Evolutionary conservation across 2,888 invertebrate species (phyloP).

Genomic region (Theretra japonica): DNA sequence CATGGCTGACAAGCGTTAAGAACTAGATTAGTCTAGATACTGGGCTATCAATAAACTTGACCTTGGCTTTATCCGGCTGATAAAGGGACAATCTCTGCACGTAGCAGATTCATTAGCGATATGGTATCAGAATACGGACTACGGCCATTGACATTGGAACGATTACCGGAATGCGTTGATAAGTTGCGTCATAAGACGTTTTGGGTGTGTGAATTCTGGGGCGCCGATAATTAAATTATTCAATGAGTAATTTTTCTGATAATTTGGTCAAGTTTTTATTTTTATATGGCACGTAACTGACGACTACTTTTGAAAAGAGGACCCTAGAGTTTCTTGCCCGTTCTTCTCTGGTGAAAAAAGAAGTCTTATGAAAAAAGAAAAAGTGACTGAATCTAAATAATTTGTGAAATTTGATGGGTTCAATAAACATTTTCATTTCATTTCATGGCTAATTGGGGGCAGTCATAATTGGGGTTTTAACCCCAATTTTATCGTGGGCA

Average conservation of each 20-base stretch:
- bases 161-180: background rate
- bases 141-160: constrained; percentile 17
- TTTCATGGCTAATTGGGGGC: too few relatives aligned
- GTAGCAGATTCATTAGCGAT: constrained; percentile 12
- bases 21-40: background rate
- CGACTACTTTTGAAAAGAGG: too few relatives aligned
- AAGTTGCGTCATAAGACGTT: background rate
- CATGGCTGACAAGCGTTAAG: background rate
- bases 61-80: background rate
- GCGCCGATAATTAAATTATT: background rate
- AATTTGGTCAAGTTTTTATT: too few relatives aligned
- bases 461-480: too few relatives aligned
- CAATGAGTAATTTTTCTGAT: background rate
- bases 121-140: background rate
- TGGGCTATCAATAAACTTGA: background rate
- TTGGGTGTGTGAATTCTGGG: background rate
- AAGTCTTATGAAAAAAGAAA: too few relatives aligned
- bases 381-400: too few relatives aligned
- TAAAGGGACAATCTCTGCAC: background rate
- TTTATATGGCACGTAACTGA: too few relatives aligned
- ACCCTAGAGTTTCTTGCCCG: too few relatives aligned
- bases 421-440: too few relatives aligned
- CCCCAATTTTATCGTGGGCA: too few relatives aligned
- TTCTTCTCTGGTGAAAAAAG: too few relatives aligned
- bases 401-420: too few relatives aligned